Evolutionary conservation across 2,888 invertebrate genomes (phyloP).

Genomic region (Leptopterna dolabrata): DNA sequence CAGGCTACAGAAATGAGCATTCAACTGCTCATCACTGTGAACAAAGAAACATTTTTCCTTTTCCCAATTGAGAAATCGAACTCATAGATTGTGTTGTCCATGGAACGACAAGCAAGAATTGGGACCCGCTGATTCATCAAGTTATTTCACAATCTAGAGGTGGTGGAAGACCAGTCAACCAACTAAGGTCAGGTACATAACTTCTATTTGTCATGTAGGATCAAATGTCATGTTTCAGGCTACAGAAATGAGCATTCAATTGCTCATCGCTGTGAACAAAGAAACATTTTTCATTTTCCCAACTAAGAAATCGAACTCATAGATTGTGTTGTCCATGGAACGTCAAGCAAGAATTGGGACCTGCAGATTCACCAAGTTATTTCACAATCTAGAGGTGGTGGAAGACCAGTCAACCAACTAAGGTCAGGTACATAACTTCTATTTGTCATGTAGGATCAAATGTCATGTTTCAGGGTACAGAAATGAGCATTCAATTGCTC

Average conservation of each 20-base stretch:
- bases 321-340: not conserved
- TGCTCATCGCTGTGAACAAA: not conserved
- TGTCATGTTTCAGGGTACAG: not conserved
- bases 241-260: not conserved
- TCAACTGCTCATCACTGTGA: too few species aligned
- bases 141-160: too few species aligned
- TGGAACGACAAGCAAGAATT: conserved; percentile 24
- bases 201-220: too few species aligned
- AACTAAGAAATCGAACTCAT: conserved; percentile 9
- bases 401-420: too few species aligned
- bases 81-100: not conserved
- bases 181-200: too few species aligned
- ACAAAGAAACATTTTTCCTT: not conserved
- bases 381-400: too few species aligned
- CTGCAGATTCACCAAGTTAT: too few species aligned
- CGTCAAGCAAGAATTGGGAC: conserved; percentile 30
- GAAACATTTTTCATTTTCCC: not conserved
- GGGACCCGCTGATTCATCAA: too few species aligned
- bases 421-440: too few species aligned
- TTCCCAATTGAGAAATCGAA: conserved; percentile 18
- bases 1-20: too few species aligned
- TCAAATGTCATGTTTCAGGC: not conserved
- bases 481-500: not conserved
- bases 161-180: not conserved
- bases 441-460: too few species aligned